phyloP scores from a whole-genome alignment of 2,797 vertebrate genomes.

The Poeciliopsis paucimaculata region DNA sequence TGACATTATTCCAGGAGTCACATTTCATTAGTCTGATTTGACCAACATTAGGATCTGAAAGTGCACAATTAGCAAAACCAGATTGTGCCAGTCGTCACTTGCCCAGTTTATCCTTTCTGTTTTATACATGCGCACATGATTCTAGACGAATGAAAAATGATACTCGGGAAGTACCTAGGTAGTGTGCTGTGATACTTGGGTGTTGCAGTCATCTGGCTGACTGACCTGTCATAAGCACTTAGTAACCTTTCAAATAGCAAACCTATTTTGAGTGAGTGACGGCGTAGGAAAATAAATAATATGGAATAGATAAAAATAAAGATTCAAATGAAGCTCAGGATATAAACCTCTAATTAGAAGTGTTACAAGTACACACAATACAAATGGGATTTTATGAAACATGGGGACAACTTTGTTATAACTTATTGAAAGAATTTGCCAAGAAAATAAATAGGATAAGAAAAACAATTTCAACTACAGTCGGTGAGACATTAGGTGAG shows the following conservation, averaged over 20 bases:
- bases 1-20: slow-evolving; percentile 1
- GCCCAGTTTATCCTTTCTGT: slow-evolving; percentile 7
- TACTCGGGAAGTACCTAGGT: slow-evolving; percentile 12
- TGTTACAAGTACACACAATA: neutral
- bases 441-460: neutral
- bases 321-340: neutral
- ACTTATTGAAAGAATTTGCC: neutral
- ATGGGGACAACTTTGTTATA: neutral
- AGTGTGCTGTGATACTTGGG: slow-evolving; percentile 14
- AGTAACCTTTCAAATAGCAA: slow-evolving; percentile 36
- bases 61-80: slow-evolving; percentile 6
- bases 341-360: neutral
- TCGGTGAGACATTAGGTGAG: neutral
- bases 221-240: slow-evolving; percentile 47
- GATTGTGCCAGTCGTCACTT: slow-evolving; percentile 5
- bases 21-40: neutral
- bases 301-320: neutral
- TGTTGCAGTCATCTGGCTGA: slow-evolving; percentile 33
- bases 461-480: neutral
- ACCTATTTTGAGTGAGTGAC: slow-evolving; percentile 44
- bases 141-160: neutral
- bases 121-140: slow-evolving; percentile 25
- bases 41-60: slow-evolving; percentile 10
- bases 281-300: neutral
- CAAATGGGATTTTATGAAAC: neutral